Evolutionary conservation across 2,888 invertebrate species (phyloP).

Genomic region (Strigamia transsilvanica): DNA sequence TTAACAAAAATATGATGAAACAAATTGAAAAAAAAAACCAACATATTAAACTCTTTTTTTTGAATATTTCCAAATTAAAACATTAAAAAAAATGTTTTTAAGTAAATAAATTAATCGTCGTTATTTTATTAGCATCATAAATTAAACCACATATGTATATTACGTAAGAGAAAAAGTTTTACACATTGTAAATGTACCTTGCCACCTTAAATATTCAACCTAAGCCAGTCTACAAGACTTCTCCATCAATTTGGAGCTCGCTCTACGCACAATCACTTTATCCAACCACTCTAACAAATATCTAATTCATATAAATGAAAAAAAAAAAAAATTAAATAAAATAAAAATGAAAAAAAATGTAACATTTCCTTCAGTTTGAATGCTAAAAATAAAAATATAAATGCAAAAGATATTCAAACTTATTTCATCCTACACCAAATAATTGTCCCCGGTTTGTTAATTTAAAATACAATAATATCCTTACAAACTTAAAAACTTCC

Average conservation of each 20-base stretch:
- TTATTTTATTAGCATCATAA: conserved; percentile 12
- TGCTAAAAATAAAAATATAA: neutral
- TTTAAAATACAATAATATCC: neutral
- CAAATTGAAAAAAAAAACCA: neutral
- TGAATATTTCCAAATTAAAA: neutral
- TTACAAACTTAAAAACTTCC: conserved; percentile 14
- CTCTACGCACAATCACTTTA: neutral
- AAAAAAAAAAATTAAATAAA: neutral
- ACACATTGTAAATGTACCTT: neutral
- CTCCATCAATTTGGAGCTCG: neutral
- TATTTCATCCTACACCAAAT: conserved; percentile 6
- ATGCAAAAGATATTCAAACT: neutral
- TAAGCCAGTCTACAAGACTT: neutral
- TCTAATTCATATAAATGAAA: conserved; percentile 3
- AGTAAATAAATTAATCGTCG: conserved; percentile 11
- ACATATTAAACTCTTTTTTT: neutral
- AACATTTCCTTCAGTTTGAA: neutral
- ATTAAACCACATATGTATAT: conserved; percentile 17
- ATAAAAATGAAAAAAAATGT: neutral
- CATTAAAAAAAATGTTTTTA: neutral
- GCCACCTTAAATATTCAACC: conserved; percentile 18
- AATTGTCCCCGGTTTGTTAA: neutral
- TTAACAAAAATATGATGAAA: neutral
- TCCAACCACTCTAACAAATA: neutral
- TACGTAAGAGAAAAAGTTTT: neutral